Evolutionary conservation across 2,888 invertebrate species (phyloP).

Genomic region (Philhelius pedissequus): DNA sequence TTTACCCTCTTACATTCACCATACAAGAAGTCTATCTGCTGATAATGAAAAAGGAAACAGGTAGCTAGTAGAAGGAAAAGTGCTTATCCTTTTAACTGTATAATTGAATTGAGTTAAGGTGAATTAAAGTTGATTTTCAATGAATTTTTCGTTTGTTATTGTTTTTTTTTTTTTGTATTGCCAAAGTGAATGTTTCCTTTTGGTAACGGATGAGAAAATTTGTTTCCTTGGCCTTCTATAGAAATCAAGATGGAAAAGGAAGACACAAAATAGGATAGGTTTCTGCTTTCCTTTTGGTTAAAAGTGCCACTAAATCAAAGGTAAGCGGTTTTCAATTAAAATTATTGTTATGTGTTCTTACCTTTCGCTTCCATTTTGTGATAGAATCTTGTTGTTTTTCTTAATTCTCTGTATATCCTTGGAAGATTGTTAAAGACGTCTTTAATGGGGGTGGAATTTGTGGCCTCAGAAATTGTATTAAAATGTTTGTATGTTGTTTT

Average conservation of each 20-base stretch:
- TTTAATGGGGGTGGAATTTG: too few relatives aligned
- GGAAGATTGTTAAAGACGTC: too few relatives aligned
- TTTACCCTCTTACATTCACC: too few relatives aligned
- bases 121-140: slow-evolving; percentile 56
- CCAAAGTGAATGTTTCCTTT: neutral
- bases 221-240: neutral
- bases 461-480: too few relatives aligned
- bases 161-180: neutral
- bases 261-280: neutral
- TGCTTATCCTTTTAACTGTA: slow-evolving; percentile 67
- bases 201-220: neutral
- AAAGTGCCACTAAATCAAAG: slow-evolving; percentile 58
- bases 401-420: too few relatives aligned
- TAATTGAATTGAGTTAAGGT: slow-evolving; percentile 63
- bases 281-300: neutral
- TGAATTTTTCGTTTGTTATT: neutral
- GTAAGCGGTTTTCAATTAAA: slow-evolving; percentile 61
- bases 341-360: slow-evolving; percentile 37
- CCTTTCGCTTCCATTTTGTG: neutral
- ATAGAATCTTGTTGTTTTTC: neutral
- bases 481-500: too few relatives aligned
- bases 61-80: slow-evolving; percentile 28
- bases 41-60: slow-evolving; percentile 21
- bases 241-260: slow-evolving; percentile 6
- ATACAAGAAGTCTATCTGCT: neutral